A percentile compares a stretch with the other conserved stretches of the same genome.
These are phyloP conservation scores for Bradysia coprophila DNA, from an alignment of 1,140 invertebrate genomes.

Conservation along the genomic window DNA sequence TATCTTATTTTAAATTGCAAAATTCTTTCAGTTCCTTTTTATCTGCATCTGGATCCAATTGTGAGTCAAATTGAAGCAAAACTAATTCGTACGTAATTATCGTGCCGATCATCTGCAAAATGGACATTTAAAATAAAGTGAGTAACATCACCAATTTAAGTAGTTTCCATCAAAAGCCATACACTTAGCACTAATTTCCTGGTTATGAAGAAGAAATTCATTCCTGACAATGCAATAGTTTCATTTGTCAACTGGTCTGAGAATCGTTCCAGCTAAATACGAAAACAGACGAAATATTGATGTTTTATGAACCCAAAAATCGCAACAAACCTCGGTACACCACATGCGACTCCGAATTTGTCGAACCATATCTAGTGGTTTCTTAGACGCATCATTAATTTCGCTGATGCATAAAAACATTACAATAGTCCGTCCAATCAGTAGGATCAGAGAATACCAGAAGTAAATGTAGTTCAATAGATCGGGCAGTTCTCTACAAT, in stretches of 20 bases:
- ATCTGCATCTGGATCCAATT: too few relatives aligned
- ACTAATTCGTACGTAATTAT: slow-evolving; percentile 1
- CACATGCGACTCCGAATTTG: slow-evolving; percentile 31
- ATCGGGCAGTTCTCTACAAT: slow-evolving; percentile 17
- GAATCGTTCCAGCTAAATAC: slow-evolving; percentile 1
- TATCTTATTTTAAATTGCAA: too few relatives aligned
- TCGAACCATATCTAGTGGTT: slow-evolving; percentile 30
- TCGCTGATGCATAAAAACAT: slow-evolving; percentile 36
- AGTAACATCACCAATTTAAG: too few relatives aligned
- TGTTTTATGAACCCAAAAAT: too few relatives aligned
- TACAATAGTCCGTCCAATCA: slow-evolving; percentile 30
- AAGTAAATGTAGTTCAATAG: slow-evolving; percentile 34
- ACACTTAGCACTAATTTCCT: neutral
- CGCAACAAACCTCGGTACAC: slow-evolving; percentile 35
- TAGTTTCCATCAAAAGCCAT: neutral
- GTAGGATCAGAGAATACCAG: slow-evolving; percentile 37
- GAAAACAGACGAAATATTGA: neutral
- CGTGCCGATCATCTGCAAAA: neutral
- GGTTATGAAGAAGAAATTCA: slow-evolving; percentile 1
- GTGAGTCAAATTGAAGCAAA: neutral
- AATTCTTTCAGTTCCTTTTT: too few relatives aligned
- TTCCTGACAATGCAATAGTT: neutral
- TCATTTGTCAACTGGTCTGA: neutral
- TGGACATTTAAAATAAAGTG: neutral
- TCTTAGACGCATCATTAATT: slow-evolving; percentile 34